These are phyloP conservation scores for Terrapene triunguis DNA, from an alignment of 2,113 vertebrate species.

Conservation along the genomic window DNA sequence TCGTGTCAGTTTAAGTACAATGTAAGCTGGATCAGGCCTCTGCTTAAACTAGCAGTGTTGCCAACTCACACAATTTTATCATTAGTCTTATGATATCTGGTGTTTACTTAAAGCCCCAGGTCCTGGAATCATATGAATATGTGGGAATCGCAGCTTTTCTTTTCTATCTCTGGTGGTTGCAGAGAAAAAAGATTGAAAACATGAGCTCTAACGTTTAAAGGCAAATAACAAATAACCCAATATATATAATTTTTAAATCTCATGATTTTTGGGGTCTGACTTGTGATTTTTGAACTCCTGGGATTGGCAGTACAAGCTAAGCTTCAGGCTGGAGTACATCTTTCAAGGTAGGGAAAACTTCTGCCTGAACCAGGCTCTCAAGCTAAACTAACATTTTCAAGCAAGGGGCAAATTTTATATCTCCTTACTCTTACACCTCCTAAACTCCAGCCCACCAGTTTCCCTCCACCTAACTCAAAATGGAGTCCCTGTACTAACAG, in stretches of 20 bases:
- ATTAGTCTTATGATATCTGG: not conserved
- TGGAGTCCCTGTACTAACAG: not conserved
- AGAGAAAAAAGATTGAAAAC: not conserved
- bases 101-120: not conserved
- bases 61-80: not conserved
- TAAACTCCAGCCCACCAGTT: not conserved
- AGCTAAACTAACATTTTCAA: not conserved
- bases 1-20: not conserved
- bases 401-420: not conserved
- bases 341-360: not conserved
- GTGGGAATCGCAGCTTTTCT: not conserved
- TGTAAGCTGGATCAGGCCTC: not conserved
- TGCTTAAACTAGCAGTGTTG: not conserved
- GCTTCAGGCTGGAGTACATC: not conserved
- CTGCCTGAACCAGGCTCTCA: constrained; percentile 19
- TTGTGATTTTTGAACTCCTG: not conserved
- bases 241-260: not conserved
- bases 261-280: not conserved
- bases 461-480: constrained; percentile 4
- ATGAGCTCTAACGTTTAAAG: not conserved
- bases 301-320: not conserved
- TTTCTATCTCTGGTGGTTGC: not conserved
- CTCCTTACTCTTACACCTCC: not conserved
- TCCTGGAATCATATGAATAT: not conserved
- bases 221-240: not conserved